Conservation (phyloP, 2,888 invertebrate genomes). For the Miltochrista miniata region DNA sequence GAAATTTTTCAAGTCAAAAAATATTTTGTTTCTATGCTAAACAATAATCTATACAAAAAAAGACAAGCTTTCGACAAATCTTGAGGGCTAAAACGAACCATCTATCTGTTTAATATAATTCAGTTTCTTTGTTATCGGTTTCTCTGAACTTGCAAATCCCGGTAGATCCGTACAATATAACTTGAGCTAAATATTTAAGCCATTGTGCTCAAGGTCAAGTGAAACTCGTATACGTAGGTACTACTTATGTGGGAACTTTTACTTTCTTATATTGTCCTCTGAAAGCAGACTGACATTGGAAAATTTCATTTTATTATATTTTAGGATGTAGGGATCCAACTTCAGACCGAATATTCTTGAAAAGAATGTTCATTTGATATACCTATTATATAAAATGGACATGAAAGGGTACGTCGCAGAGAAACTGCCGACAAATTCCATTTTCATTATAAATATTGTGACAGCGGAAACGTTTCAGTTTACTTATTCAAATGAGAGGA, state of each 20-base stretch:
- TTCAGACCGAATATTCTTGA: background rate
- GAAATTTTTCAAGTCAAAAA: too few relatives aligned
- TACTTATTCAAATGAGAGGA: too few relatives aligned
- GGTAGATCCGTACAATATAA: constrained; percentile 30
- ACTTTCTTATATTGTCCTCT: constrained; percentile 25
- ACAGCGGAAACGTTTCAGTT: too few relatives aligned
- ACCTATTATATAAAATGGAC: background rate
- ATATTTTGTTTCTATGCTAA: too few relatives aligned
- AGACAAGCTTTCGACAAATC: constrained; percentile 29
- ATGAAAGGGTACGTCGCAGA: background rate
- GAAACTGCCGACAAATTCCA: too few relatives aligned
- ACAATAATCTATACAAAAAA: too few relatives aligned
- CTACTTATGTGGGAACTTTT: constrained; percentile 17
- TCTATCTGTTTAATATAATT: constrained; percentile 38
- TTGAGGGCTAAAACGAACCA: constrained; percentile 33
- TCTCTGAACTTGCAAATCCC: constrained; percentile 38
- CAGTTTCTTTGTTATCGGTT: constrained; percentile 39
- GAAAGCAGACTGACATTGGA: constrained; percentile 25
- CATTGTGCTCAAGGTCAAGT: constrained; percentile 33
- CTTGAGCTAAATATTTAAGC: constrained; percentile 28
- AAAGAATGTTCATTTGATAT: background rate
- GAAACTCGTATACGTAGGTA: constrained; percentile 18
- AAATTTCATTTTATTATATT: constrained; percentile 10
- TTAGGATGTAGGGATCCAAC: background rate
- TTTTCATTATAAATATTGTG: background rate